Conservation (phyloP, 2,888 invertebrate genomes). For the Apantesis nais region DNA sequence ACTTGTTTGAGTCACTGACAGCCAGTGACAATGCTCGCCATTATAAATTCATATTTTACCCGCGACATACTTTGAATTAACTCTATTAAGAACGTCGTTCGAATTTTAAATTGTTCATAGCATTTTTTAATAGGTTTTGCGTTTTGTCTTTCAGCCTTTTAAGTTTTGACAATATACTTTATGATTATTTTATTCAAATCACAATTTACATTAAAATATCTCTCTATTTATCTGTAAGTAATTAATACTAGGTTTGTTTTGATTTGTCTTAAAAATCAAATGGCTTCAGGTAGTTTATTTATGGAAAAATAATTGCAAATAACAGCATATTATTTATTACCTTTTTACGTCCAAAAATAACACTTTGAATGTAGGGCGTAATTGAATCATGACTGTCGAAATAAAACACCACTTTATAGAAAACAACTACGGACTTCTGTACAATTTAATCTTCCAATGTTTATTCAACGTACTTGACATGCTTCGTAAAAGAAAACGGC, state of each 20-base stretch:
- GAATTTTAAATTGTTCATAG: conserved; percentile 11
- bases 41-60: conserved; percentile 41
- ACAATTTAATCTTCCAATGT: not conserved
- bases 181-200: not conserved
- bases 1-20: conserved; percentile 45
- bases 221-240: not conserved
- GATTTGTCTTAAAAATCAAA: not conserved
- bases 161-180: not conserved
- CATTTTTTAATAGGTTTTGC: not conserved
- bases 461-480: not conserved
- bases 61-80: conserved; percentile 24
- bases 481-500: conserved; percentile 2
- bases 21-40: conserved; percentile 38
- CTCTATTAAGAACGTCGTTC: conserved; percentile 20
- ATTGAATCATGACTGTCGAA: not conserved
- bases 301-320: not conserved
- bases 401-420: not conserved
- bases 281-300: not conserved
- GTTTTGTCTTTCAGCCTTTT: not conserved
- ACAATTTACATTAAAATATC: too few relatives aligned
- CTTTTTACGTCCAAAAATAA: not conserved
- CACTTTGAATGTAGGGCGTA: not conserved
- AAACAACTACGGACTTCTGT: not conserved
- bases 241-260: not conserved
- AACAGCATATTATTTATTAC: not conserved